These are phyloP conservation scores for Stomorhina lunata DNA, from an alignment of 2,888 invertebrate species.

Conservation along the genomic window DNA sequence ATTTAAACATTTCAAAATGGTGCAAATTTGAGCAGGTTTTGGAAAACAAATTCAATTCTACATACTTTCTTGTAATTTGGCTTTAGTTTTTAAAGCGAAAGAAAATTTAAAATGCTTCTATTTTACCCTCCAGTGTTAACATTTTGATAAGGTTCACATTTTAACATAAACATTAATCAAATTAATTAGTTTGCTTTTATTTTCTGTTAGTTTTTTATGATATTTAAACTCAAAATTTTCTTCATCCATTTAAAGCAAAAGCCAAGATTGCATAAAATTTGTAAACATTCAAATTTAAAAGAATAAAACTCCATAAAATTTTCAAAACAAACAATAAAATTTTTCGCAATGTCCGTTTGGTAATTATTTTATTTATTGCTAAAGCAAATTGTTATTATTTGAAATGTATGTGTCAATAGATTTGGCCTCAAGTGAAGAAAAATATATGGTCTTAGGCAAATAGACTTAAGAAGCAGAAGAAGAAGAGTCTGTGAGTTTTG, in stretches of 20 bases:
- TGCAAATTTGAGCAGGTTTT: too few species aligned
- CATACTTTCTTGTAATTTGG: too few species aligned
- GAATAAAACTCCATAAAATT: too few species aligned
- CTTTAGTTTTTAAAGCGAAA: neutral
- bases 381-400: neutral
- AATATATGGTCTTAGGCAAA: neutral
- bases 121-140: neutral
- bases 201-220: neutral
- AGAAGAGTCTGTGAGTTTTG: constrained; percentile 12
- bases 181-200: neutral
- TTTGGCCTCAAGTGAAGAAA: too few species aligned
- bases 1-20: too few species aligned
- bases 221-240: neutral
- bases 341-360: neutral
- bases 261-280: too few species aligned
- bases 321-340: neutral
- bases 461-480: neutral
- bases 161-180: neutral
- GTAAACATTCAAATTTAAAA: too few species aligned
- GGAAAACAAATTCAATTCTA: too few species aligned
- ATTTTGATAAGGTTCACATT: neutral
- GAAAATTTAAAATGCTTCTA: neutral
- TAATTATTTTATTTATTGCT: constrained; percentile 6
- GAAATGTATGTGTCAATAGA: neutral
- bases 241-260: neutral